Percentiles rank a stretch among this genome's conserved stretches.
These are phyloP conservation scores for Tetramorium parvispinum DNA, from an alignment of 1,140 invertebrate species.

Conservation along the genomic window DNA sequence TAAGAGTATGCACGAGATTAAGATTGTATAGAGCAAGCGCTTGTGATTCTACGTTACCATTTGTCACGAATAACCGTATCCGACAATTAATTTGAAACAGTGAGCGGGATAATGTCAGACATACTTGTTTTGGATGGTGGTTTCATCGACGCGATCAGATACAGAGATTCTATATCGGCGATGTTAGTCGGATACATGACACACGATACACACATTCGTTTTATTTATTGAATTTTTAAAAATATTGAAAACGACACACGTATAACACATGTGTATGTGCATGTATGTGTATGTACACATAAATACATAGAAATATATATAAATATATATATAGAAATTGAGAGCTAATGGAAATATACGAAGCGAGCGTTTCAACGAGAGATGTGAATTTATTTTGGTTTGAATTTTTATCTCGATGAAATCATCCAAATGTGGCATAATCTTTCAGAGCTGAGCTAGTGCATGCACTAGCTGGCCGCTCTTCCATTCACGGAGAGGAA, in stretches of 20 bases:
- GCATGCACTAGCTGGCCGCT: constrained; percentile 46
- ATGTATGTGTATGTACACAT: neutral
- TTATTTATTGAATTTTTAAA: constrained; percentile 43
- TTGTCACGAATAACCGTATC: constrained; percentile 38
- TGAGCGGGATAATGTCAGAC: constrained; percentile 15
- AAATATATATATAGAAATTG: neutral
- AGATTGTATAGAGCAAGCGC: constrained; percentile 32
- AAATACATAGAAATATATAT: too few species aligned
- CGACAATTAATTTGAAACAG: constrained; percentile 43
- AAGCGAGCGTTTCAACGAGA: neutral
- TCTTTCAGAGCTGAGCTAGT: constrained; percentile 37
- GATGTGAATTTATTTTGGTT: constrained; percentile 29
- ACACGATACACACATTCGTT: neutral
- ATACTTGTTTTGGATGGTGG: constrained; percentile 32
- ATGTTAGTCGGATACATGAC: constrained; percentile 4
- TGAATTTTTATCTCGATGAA: constrained; percentile 23
- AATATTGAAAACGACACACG: neutral
- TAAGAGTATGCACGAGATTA: neutral
- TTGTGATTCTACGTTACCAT: constrained; percentile 22
- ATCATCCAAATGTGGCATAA: constrained; percentile 43
- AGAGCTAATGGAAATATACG: neutral
- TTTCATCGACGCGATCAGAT: constrained; percentile 31
- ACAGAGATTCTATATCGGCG: constrained; percentile 3
- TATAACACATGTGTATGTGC: too few species aligned
- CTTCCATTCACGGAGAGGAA: constrained; percentile 55